Base-by-base conservation (phyloP, 1,140 invertebrate genomes). In the Linepithema humile region DNA sequence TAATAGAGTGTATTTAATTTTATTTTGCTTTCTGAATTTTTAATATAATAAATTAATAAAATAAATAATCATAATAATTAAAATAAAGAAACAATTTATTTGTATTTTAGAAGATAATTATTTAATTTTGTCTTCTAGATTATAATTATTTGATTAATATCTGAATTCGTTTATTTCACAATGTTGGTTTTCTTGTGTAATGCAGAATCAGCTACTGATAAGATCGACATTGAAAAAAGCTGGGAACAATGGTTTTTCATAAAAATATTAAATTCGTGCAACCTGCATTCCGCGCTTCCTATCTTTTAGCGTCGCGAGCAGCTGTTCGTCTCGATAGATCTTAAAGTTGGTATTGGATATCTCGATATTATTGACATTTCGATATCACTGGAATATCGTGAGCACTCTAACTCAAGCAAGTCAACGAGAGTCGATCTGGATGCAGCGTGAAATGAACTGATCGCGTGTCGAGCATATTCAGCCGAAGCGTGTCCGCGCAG, bases 1-100 rank as follows among this genome's bases (percentile, higher is more conserved):
- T n/a, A n/a, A n/a, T n/a, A n/a, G n/a, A n/a, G n/a, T n/a, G n/a
- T n/a, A n/a, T 69, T 2, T n/a, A 69, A 70, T 72, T 53, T 23
- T 72, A 23, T 17, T 38, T 20, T 72, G 20, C 17, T n/a, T 17
- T 55, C 12, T 3, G 12, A 53, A 55, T 17, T 72, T 20, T 35
- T 12, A 17, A 50, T 53, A 15, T 9, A 35, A 35, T 1, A 55
- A 55, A 55, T 20, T 50, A 1, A 15, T 29, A 70, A 35, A 35
- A 12, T 32, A 48, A 69, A 69, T 5, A 17, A n/a, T 48, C n/a
- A 67, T 29, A 35, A 32, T n/a, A n/a, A n/a, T n/a, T n/a, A n/a
- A n/a, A n/a, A n/a, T n/a, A n/a, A n/a, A n/a, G n/a, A 53, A 2
- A 15, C 32, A 50, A 70, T 70, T 50, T 35, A 70, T 23, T 70